Evolutionary conservation across 2,888 invertebrate genomes (phyloP).

Genomic region (Barypeithes pellucidus): DNA sequence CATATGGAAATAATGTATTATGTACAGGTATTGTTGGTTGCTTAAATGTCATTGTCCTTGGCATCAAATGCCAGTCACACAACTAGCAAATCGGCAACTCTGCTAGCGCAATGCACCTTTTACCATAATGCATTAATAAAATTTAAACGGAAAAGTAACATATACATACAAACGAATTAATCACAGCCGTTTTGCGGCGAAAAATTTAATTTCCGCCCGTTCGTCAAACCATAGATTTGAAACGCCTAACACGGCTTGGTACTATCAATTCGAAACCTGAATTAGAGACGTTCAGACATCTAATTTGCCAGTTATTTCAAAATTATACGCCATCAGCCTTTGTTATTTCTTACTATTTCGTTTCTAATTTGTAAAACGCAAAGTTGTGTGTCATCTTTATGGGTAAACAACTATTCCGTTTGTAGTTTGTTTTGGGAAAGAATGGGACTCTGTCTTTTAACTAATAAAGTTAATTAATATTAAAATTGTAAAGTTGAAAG

Average conservation of each 20-base stretch:
- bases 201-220: constrained; percentile 47
- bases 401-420: constrained; percentile 16
- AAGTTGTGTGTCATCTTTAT: constrained; percentile 33
- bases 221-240: constrained; percentile 34
- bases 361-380: constrained; percentile 37
- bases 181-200: constrained; percentile 32
- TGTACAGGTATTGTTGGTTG: too few species aligned
- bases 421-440: neutral
- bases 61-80: too few species aligned
- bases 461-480: constrained; percentile 4
- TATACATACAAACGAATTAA: constrained; percentile 8
- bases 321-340: constrained; percentile 58
- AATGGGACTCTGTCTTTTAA: constrained; percentile 8
- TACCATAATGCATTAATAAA: neutral
- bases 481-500: neutral
- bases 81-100: too few species aligned
- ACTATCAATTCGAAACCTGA: constrained; percentile 59
- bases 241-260: constrained; percentile 65
- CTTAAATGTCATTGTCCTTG: too few species aligned
- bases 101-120: too few species aligned
- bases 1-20: too few species aligned
- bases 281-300: constrained; percentile 62
- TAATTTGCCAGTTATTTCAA: constrained; percentile 63
- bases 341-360: constrained; percentile 36
- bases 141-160: neutral